Conservation (phyloP, 2,113 vertebrate species). For the Nothobranchius furzeri region DNA sequence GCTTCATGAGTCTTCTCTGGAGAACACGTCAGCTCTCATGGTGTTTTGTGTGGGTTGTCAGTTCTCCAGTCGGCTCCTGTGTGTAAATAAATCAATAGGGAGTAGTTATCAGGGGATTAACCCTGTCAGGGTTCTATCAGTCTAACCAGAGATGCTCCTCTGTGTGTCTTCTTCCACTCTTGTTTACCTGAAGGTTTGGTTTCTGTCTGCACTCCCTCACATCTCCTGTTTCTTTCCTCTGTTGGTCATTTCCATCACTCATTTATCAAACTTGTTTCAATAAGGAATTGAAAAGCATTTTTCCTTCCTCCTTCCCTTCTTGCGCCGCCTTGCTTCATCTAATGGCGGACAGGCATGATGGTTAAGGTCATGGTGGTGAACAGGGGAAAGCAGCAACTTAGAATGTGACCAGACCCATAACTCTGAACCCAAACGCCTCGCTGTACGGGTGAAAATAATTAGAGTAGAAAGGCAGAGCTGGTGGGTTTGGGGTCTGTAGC, state of each 20-base stretch:
- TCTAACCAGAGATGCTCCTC: conserved; percentile 48
- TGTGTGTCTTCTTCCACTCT: conserved; percentile 18
- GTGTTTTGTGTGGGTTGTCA: conserved; percentile 12
- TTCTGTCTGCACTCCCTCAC: not conserved
- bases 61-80: conserved; percentile 25
- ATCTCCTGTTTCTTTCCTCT: conserved; percentile 9
- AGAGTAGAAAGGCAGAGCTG: conserved; percentile 47
- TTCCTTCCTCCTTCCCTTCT: not conserved
- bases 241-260: conserved; percentile 10
- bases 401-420: conserved; percentile 46
- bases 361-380: conserved; percentile 34
- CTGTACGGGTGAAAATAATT: conserved; percentile 57
- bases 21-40: conserved; percentile 15
- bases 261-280: conserved; percentile 20
- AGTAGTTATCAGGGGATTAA: conserved; percentile 73
- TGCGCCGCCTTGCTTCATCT: conserved; percentile 29
- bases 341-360: conserved; percentile 10
- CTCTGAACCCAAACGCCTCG: conserved; percentile 30
- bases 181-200: conserved; percentile 12
- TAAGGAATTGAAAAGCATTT: conserved; percentile 3
- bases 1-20: conserved; percentile 37
- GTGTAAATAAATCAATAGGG: conserved; percentile 60
- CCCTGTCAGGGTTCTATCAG: conserved; percentile 58
- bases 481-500: conserved; percentile 40
- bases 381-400: conserved; percentile 18